Evolutionary conservation across 2,113 vertebrate genomes (phyloP).

Genomic region (Carassius auratus): DNA sequence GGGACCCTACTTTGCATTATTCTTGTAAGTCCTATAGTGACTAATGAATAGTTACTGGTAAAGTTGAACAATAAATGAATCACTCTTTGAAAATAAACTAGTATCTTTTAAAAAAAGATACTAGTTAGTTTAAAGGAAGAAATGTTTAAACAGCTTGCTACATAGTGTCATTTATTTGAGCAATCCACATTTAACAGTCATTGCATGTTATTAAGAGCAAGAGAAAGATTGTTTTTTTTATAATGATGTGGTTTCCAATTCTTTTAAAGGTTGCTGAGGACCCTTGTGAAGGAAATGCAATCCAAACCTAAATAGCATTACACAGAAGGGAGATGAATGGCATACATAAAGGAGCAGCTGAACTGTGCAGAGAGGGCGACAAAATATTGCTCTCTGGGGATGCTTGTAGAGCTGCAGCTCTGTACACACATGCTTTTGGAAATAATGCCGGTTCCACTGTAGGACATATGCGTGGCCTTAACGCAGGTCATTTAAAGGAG

Average conservation of each 20-base stretch:
- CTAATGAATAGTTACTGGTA: background rate
- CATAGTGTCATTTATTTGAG: background rate
- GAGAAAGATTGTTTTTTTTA: background rate
- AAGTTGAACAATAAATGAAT: background rate
- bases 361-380: conserved; percentile 82
- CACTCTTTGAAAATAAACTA: background rate
- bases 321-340: conserved; percentile 61
- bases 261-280: background rate
- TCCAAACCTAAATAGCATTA: conserved; percentile 41
- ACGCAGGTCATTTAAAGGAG: conserved; percentile 32
- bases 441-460: conserved; percentile 74
- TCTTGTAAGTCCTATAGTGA: background rate
- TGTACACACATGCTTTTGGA: conserved; percentile 86
- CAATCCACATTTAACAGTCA: background rate
- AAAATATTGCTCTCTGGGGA: conserved; percentile 72
- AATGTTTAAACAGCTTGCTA: background rate
- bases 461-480: conserved; percentile 72
- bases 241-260: background rate
- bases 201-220: background rate
- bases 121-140: background rate
- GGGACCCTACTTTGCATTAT: background rate
- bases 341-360: conserved; percentile 64
- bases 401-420: conserved; percentile 71
- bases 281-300: conserved; percentile 2
- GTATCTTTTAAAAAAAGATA: background rate